Conservation (phyloP, 2,888 invertebrate species). For the Sisyra terminalis region DNA sequence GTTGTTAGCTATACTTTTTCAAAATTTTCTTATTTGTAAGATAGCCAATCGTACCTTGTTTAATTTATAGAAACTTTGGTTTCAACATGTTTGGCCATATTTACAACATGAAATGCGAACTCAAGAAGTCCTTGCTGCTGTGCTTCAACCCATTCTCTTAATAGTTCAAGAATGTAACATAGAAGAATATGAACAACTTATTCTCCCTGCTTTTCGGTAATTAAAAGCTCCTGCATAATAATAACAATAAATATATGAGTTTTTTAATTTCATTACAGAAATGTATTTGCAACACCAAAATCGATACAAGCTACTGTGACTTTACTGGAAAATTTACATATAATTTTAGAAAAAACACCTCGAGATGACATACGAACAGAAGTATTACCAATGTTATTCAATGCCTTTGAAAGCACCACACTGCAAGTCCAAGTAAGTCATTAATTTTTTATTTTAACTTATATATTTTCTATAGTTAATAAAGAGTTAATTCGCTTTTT, state of each 20-base stretch:
- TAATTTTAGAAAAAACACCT: slow-evolving; percentile 75
- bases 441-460: neutral
- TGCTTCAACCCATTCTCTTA: slow-evolving; percentile 67
- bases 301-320: slow-evolving; percentile 75
- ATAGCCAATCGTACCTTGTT: slow-evolving; percentile 2
- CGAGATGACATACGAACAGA: slow-evolving; percentile 63
- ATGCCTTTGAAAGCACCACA: slow-evolving; percentile 73
- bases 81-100: slow-evolving; percentile 85
- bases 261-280: slow-evolving; percentile 28
- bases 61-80: slow-evolving; percentile 75
- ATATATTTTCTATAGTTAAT: neutral
- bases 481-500: no score
- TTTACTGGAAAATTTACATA: slow-evolving; percentile 75
- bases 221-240: slow-evolving; percentile 13
- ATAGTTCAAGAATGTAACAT: slow-evolving; percentile 62
- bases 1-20: no score
- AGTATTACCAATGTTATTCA: slow-evolving; percentile 72
- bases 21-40: no score
- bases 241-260: neutral
- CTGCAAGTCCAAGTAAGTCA: slow-evolving; percentile 71
- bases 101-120: slow-evolving; percentile 71
- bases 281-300: slow-evolving; percentile 59
- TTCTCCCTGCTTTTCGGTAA: slow-evolving; percentile 76
- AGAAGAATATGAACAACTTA: slow-evolving; percentile 64
- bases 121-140: slow-evolving; percentile 73